Evolutionary conservation across 2,888 invertebrate species (phyloP), one percentile per base, ranked within the genome.

Genomic region (Agapostemon virescens): DNA sequence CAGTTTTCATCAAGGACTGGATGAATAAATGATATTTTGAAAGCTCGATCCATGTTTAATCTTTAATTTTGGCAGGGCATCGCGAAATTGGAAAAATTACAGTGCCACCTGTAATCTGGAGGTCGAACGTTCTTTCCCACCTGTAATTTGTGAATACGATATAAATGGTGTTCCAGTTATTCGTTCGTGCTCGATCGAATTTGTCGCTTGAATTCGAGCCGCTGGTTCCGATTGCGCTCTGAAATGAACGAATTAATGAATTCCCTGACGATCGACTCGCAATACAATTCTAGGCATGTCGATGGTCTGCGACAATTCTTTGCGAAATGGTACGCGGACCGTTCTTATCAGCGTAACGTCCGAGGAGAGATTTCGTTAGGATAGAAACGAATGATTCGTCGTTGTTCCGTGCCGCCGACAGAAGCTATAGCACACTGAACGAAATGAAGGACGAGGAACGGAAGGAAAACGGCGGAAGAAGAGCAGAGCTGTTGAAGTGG

Each of bases 341-440:
- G 33, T 9, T 20, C 33, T 61, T 61, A 33, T 33, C 30, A 17
- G 33, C 61, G 61, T 20, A 4, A 26, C 55, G 55, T 55, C 55
- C 26, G 30, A 20, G 33, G 20, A 61, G 61, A 33, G 33, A 61
- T 33, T 61, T 33, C 61, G 30, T 61, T 61, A 61, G 33, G 61
- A n/a, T 63, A 36, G 36, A 63, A 36, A 63, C 63, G 63, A 63
- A 20, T 1, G 36, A 63, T 36, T 33, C 36, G 36, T 49, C 49
- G 52, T 36, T n/a, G n/a, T n/a, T n/a, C 63, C 13, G 11, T 11
- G 36, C 74, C 69, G 76, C 81, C 82, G 82, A 72, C 78, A 45
- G 73, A 69, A 38, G 72, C 63, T 74, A 76, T 69, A 61, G 40
- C 26, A 49, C 58, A 49, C 30, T 33, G 73, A 68, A 61, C 45